Conservation (phyloP, 2,113 vertebrate genomes). For the Mus pahari region DNA sequence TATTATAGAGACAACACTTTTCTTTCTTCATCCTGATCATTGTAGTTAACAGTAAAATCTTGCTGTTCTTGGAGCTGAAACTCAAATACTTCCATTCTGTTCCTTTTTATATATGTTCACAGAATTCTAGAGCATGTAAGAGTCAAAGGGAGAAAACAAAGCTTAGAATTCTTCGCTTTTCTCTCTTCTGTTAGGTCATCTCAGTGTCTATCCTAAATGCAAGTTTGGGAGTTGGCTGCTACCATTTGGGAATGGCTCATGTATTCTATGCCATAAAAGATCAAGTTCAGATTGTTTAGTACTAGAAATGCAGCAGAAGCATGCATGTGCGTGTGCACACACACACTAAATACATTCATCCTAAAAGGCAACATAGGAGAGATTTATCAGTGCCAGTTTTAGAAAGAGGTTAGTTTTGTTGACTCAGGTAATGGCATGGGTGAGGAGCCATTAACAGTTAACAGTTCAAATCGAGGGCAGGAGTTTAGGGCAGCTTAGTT, state of each 20-base stretch:
- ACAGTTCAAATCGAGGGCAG: not conserved
- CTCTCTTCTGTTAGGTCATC: not conserved
- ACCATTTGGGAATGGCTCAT: not conserved
- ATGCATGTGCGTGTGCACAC: too few relatives aligned
- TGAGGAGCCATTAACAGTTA: constrained; percentile 28
- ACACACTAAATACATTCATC: not conserved
- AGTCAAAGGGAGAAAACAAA: not conserved
- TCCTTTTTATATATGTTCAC: constrained; percentile 44
- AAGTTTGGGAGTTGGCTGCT: not conserved
- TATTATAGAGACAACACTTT: not conserved
- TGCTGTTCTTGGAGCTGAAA: constrained; percentile 20
- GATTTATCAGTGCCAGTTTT: not conserved
- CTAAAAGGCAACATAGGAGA: not conserved
- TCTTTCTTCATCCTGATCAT: constrained; percentile 12
- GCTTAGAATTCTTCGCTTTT: not conserved
- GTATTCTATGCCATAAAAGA: constrained; percentile 40
- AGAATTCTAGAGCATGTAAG: constrained; percentile 27
- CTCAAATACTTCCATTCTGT: constrained; percentile 43
- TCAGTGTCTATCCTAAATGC: not conserved
- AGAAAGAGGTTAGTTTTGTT: not conserved
- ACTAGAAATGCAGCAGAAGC: constrained; percentile 5
- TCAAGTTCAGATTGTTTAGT: not conserved
- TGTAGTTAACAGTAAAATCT: constrained; percentile 44
- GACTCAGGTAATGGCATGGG: not conserved
- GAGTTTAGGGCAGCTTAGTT: not conserved